Base-by-base conservation (phyloP, 2,113 vertebrate genomes). In the Malurus alboscapulatus region DNA sequence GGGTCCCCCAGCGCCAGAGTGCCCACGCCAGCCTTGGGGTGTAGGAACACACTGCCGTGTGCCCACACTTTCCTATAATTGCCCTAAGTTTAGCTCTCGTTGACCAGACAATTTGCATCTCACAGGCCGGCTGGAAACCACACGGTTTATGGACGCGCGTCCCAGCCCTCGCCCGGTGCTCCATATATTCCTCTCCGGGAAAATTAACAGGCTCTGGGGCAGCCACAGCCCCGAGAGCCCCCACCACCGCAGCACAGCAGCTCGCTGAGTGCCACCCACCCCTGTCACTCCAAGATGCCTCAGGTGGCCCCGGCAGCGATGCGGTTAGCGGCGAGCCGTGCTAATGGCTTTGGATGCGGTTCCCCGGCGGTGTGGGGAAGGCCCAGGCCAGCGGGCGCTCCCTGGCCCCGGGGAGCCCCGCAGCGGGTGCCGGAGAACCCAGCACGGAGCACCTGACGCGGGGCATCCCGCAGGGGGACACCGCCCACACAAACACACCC, bases 31-130 rank as follows among this genome's bases (percentile, higher is more conserved):
- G 61, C 55, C 57, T 2, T 76, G 19, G 36, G 68, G 45, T 54
- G 14, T 4, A 7, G 78, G 14, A 71, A 59, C 4, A 42, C 30
- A 4, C 47, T 12, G 22, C 45, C 16, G 3, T 7, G 19, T 47
- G 83, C 72, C 79, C 75, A 45, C 36, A 19, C 58, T 83, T 77
- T 86, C 55, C 72, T 25, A 4, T 69, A 86, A 84, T 68, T 75
- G 50, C 71, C 87, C 89, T 78, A 58, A 89, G 63, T 63, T 88
- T 81, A 87, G 66, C 61, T 75, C 79, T 44, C 2, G 8, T 17
- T 88, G 95, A 84, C 94, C 88, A 85, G 75, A 68, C 11, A 42
- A 88, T 92, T 94, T 95, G 90, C 96, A 96, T 96, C 89, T 88
- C 83, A 79, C 71, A 75, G 81, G 62, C 92, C 1, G 30, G 65